Percentiles rank a stretch among this genome's conserved stretches.
phyloP scores from a whole-genome alignment of 2,888 invertebrate genomes.

The Syrista parreyssii region DNA sequence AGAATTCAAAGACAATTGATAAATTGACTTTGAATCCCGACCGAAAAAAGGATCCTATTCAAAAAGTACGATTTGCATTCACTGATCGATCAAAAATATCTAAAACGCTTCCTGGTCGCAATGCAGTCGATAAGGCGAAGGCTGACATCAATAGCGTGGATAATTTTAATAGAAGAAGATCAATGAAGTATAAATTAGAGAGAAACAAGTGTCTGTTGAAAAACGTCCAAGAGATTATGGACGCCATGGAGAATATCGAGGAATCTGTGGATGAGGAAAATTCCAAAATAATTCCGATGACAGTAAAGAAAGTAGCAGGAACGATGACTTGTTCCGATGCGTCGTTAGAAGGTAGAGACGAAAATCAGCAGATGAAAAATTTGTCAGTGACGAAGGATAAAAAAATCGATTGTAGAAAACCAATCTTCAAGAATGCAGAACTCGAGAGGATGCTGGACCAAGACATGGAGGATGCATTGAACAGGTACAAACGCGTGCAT shows the following conservation, averaged over 20 bases:
- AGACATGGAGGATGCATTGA: conserved; percentile 34
- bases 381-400: background rate
- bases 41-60: background rate
- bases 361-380: background rate
- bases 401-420: conserved; percentile 7
- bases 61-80: conserved; percentile 2
- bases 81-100: background rate
- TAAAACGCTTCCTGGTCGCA: background rate
- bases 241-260: conserved; percentile 4
- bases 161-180: background rate
- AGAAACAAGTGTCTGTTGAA: conserved; percentile 31
- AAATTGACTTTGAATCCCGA: background rate
- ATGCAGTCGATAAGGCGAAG: background rate
- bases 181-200: conserved; percentile 16
- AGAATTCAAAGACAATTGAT: background rate
- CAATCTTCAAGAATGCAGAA: conserved; percentile 29
- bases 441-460: conserved; percentile 34
- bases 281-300: background rate
- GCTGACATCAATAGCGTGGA: background rate
- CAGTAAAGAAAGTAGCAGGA: background rate
- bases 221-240: conserved; percentile 28
- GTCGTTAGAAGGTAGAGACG: background rate
- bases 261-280: background rate
- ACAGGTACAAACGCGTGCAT: conserved; percentile 26
- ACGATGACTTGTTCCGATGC: background rate